These are phyloP conservation scores for Volucella inanis DNA, from an alignment of 2,888 invertebrate species.

Conservation along the genomic window DNA sequence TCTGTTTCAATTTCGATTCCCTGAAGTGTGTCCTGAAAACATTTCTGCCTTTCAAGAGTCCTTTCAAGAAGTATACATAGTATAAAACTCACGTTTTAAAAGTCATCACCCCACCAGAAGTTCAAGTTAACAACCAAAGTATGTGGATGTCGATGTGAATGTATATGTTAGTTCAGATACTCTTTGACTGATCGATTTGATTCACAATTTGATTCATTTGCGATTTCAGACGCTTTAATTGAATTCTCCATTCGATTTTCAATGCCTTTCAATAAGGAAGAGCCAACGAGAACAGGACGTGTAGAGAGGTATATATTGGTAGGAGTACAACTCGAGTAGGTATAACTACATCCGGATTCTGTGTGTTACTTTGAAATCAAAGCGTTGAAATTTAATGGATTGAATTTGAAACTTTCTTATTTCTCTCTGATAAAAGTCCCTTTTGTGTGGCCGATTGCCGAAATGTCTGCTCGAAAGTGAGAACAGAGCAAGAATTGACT, in stretches of 20 bases:
- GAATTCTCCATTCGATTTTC: conserved; percentile 67
- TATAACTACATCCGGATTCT: conserved; percentile 10
- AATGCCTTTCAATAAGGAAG: conserved; percentile 25
- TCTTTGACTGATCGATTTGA: conserved; percentile 68
- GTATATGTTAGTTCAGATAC: conserved; percentile 1
- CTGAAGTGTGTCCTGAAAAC: too few relatives aligned
- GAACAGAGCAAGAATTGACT: conserved; percentile 29
- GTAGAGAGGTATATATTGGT: background rate
- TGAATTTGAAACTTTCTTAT: conserved; percentile 71
- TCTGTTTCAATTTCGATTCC: too few relatives aligned
- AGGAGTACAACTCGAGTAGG: conserved; percentile 14
- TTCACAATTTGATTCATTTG: conserved; percentile 73
- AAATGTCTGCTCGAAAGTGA: background rate
- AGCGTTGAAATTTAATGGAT: conserved; percentile 74
- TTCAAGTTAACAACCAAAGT: background rate
- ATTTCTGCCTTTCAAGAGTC: too few relatives aligned
- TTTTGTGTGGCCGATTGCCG: conserved; percentile 31
- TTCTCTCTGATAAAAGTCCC: conserved; percentile 35
- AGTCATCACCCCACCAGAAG: too few relatives aligned
- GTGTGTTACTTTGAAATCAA: conserved; percentile 57
- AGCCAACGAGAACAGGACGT: conserved; percentile 5
- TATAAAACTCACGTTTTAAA: too few relatives aligned
- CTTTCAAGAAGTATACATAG: too few relatives aligned
- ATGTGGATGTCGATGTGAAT: background rate
- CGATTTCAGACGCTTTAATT: conserved; percentile 71